Evolutionary conservation across 2,113 vertebrate genomes (phyloP).

Genomic region (rabbit (Oryctolagus cuniculus)): DNA sequence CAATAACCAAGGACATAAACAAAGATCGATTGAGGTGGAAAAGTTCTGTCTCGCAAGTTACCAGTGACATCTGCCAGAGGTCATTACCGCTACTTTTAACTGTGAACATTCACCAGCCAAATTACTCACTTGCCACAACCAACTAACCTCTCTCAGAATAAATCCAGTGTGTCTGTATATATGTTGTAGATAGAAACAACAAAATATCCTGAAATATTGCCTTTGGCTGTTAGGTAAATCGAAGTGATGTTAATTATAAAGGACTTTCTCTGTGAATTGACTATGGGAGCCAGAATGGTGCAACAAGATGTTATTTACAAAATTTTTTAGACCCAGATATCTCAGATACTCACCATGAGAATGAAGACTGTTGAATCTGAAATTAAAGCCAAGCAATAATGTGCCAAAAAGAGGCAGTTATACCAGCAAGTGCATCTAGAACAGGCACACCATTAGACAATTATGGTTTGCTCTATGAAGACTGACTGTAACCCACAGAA

Average conservation of each 20-base stretch:
- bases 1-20: conserved; percentile 61
- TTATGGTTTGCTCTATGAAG: conserved; percentile 69
- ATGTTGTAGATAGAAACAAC: not conserved
- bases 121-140: conserved; percentile 71
- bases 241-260: conserved; percentile 54
- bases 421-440: conserved; percentile 80
- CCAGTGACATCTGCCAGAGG: conserved; percentile 56
- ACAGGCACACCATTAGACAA: conserved; percentile 58
- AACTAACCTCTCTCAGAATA: conserved; percentile 80
- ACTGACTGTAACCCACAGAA: conserved; percentile 25
- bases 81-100: conserved; percentile 77
- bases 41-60: conserved; percentile 71
- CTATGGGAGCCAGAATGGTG: not conserved
- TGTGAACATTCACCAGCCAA: conserved; percentile 77
- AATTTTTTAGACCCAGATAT: not conserved
- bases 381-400: conserved; percentile 83
- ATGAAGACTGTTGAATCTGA: conserved; percentile 74
- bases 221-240: conserved; percentile 28
- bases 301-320: conserved; percentile 59
- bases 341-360: conserved; percentile 60
- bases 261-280: conserved; percentile 48
- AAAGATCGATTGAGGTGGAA: conserved; percentile 53
- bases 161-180: conserved; percentile 49
- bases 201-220: not conserved
- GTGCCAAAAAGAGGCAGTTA: conserved; percentile 67